Percentiles rank a stretch among this genome's conserved stretches.
Evolutionary conservation across 2,888 invertebrate species (phyloP).

Genomic region (Syritta pipiens): DNA sequence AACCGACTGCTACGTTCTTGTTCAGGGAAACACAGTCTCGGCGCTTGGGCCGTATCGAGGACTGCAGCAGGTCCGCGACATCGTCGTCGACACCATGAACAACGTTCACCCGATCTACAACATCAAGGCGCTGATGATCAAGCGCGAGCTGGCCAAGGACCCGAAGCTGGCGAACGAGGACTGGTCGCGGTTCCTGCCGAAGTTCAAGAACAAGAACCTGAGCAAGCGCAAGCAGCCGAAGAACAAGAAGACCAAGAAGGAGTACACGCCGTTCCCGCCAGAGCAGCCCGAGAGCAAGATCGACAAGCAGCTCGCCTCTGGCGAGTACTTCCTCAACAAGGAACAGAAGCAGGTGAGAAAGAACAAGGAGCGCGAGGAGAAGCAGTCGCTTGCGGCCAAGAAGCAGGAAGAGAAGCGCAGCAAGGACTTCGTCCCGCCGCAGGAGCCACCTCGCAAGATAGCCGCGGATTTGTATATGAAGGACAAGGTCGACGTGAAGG

Average conservation of each 20-base stretch:
- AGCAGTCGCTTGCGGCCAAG: conserved; percentile 87
- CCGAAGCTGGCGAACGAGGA: conserved; percentile 94
- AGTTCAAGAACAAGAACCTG: conserved; percentile 93
- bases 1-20: conserved; percentile 96
- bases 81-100: conserved; percentile 98
- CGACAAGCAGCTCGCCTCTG: conserved; percentile 95
- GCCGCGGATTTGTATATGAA: conserved; percentile 65
- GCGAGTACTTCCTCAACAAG: conserved; percentile 97
- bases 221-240: conserved; percentile 93
- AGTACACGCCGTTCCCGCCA: conserved; percentile 99
- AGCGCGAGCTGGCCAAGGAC: conserved; percentile 95
- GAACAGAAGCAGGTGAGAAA: conserved; percentile 87
- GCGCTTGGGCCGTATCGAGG: conserved; percentile 98
- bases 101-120: conserved; percentile 99
- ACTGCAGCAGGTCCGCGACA: conserved; percentile 89
- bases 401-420: conserved; percentile 88
- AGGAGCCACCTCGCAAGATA: conserved; percentile 80
- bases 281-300: conserved; percentile 94
- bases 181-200: conserved; percentile 98
- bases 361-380: conserved; percentile 87
- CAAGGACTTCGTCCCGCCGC: conserved; percentile 90
- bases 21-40: conserved; percentile 98
- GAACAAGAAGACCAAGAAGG: conserved; percentile 92
- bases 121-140: conserved; percentile 98
- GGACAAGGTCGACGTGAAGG: conserved; percentile 83